These are phyloP conservation scores for Siniperca knerii DNA, from an alignment of 2,113 vertebrate species.

Conservation along the genomic window DNA sequence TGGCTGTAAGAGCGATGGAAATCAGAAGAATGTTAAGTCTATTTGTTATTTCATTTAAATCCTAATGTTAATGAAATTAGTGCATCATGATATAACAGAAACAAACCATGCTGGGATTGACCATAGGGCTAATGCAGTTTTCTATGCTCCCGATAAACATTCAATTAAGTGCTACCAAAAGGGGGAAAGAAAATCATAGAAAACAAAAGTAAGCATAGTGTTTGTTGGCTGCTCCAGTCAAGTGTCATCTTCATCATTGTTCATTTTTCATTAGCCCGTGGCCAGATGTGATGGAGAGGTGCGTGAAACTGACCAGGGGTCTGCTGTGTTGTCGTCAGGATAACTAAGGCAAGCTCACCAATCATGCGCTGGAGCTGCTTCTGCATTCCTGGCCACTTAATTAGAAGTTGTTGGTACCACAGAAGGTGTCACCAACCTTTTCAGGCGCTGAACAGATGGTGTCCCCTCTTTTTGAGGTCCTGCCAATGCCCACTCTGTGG, in stretches of 20 bases:
- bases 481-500: slow-evolving; percentile 98
- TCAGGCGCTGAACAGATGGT: slow-evolving; percentile 97
- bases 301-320: slow-evolving; percentile 64
- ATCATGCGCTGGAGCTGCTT: slow-evolving; percentile 88
- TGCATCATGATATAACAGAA: slow-evolving; percentile 67
- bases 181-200: slow-evolving; percentile 13
- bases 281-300: slow-evolving; percentile 78
- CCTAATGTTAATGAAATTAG: slow-evolving; percentile 81
- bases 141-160: slow-evolving; percentile 70
- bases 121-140: slow-evolving; percentile 70
- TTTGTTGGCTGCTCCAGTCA: slow-evolving; percentile 8
- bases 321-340: slow-evolving; percentile 87
- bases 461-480: slow-evolving; percentile 96
- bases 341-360: slow-evolving; percentile 86
- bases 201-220: slow-evolving; percentile 39
- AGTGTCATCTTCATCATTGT: slow-evolving; percentile 19
- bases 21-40: slow-evolving; percentile 80
- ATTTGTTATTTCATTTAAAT: slow-evolving; percentile 81
- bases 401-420: slow-evolving; percentile 99
- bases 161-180: slow-evolving; percentile 67
- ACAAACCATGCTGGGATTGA: slow-evolving; percentile 73
- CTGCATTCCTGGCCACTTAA: slow-evolving; percentile 97
- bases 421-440: slow-evolving; percentile 99
- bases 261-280: slow-evolving; percentile 48
- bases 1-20: slow-evolving; percentile 78